Conservation (phyloP, 2,797 vertebrate species). For the Mionectes olivaceus region DNA sequence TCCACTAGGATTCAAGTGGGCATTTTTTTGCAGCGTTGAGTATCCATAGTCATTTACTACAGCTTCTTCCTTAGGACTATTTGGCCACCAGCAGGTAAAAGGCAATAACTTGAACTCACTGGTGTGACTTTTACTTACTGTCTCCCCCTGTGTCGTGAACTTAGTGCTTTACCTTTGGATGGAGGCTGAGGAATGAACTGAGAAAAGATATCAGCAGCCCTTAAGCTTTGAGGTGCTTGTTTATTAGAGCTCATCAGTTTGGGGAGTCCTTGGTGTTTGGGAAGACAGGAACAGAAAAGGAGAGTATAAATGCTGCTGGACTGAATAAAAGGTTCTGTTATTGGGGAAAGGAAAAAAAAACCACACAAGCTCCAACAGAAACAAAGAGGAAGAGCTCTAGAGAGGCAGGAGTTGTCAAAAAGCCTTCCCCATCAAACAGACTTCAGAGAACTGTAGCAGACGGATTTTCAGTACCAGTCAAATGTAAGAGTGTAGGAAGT, state of each 20-base stretch:
- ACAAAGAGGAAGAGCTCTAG: constrained; percentile 66
- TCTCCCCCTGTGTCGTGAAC: background rate
- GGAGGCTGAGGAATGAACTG: background rate
- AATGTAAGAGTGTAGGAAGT: constrained; percentile 68
- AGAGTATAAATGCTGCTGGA: constrained; percentile 9
- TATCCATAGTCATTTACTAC: background rate
- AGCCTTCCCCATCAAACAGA: constrained; percentile 66
- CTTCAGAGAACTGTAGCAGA: constrained; percentile 64
- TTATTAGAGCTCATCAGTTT: background rate
- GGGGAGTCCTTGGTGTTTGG: background rate
- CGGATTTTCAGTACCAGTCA: constrained; percentile 75
- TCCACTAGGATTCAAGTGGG: background rate
- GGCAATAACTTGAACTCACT: background rate
- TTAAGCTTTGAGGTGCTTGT: constrained; percentile 1
- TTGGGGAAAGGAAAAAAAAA: background rate
- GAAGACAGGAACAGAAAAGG: background rate
- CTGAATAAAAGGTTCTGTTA: constrained; percentile 17
- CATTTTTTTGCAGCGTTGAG: background rate
- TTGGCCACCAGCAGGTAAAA: background rate
- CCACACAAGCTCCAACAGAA: background rate
- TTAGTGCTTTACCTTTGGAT: background rate
- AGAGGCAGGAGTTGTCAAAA: constrained; percentile 68
- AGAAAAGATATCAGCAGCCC: background rate
- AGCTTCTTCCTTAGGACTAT: background rate
- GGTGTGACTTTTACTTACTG: background rate